phyloP scores from a whole-genome alignment of 2,888 invertebrate species.

The Lymantria monacha region DNA sequence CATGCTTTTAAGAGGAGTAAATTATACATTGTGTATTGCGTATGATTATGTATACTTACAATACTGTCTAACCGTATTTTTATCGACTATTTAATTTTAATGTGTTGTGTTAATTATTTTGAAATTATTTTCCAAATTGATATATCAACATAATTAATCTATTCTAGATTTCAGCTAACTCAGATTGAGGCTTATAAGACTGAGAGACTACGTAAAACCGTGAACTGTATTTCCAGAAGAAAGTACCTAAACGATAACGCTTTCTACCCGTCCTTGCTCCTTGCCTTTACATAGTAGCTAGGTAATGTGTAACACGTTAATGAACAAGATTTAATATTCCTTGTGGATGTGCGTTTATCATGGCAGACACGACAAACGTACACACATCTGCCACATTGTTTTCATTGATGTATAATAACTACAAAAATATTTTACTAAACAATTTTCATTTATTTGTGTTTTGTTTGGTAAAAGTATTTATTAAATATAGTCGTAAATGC shows the following conservation, averaged over 20 bases:
- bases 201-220: conserved; percentile 76
- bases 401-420: conserved; percentile 40
- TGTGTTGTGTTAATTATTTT: conserved; percentile 26
- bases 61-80: conserved; percentile 55
- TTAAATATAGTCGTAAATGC: conserved; percentile 16
- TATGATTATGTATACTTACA: conserved; percentile 50
- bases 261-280: conserved; percentile 81
- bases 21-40: conserved; percentile 49
- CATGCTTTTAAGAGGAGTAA: conserved; percentile 54
- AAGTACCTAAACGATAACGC: conserved; percentile 71
- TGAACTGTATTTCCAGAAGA: conserved; percentile 73
- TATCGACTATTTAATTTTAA: conserved; percentile 25
- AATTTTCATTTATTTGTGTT: conserved; percentile 32
- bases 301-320: conserved; percentile 61
- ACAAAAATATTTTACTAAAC: conserved; percentile 32
- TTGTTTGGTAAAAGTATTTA: conserved; percentile 26
- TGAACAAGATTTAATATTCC: conserved; percentile 55
- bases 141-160: conserved; percentile 39
- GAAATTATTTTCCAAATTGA: conserved; percentile 25
- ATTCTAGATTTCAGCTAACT: conserved; percentile 55
- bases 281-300: conserved; percentile 80
- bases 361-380: conserved; percentile 44
- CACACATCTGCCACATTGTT: conserved; percentile 38
- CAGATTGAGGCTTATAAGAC: conserved; percentile 76
- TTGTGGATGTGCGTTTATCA: conserved; percentile 64